These are phyloP conservation scores for Danionella cerebrum DNA, from an alignment of 2,113 vertebrate species.

Conservation along the genomic window DNA sequence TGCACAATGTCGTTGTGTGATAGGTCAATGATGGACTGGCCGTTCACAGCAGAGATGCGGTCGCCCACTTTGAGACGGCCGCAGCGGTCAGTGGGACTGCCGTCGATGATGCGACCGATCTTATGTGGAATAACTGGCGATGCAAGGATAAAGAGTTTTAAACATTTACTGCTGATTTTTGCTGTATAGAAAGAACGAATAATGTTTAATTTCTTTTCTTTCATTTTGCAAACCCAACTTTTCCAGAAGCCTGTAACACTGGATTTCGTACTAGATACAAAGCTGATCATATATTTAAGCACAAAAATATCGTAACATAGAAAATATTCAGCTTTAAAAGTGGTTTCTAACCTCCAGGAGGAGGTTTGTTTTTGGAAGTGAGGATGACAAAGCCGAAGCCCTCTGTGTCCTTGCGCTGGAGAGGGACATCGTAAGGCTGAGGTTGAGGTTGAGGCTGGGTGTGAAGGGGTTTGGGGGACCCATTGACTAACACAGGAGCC, in stretches of 20 bases:
- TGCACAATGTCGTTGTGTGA: conserved; percentile 93
- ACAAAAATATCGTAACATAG: too few relatives aligned
- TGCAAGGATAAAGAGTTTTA: neutral
- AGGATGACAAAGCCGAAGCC: conserved; percentile 97
- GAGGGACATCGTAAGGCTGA: conserved; percentile 79
- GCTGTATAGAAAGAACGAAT: too few relatives aligned
- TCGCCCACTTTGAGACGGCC: conserved; percentile 90
- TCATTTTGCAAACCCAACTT: too few relatives aligned
- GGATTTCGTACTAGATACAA: too few relatives aligned
- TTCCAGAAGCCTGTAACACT: too few relatives aligned
- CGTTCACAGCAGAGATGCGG: conserved; percentile 90
- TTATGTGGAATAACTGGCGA: conserved; percentile 92
- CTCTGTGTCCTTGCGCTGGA: conserved; percentile 87
- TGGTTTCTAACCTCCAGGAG: conserved; percentile 78
- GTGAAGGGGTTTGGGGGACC: conserved; percentile 67
- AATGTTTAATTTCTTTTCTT: too few relatives aligned
- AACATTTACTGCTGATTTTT: too few relatives aligned
- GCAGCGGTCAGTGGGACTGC: conserved; percentile 87
- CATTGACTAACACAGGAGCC: conserved; percentile 51
- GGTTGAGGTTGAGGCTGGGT: conserved; percentile 34
- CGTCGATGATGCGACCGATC: conserved; percentile 92
- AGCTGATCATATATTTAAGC: too few relatives aligned
- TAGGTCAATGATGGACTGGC: conserved; percentile 83
- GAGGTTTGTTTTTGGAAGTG: conserved; percentile 93
- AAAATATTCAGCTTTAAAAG: neutral